phyloP scores from a whole-genome alignment of 2,797 vertebrate genomes.

The Potorous gilbertii region DNA sequence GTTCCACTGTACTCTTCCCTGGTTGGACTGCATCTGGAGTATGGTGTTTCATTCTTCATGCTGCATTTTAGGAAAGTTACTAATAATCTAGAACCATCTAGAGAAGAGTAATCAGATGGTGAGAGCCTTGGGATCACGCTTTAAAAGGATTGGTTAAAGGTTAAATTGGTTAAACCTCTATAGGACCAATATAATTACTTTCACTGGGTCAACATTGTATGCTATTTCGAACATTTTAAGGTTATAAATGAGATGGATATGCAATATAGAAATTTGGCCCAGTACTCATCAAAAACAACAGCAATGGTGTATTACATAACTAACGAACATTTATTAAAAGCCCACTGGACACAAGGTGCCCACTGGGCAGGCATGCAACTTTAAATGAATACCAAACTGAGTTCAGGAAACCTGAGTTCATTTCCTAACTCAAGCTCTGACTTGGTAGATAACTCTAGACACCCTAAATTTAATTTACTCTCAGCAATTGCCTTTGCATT shows the following conservation, averaged over 20 bases:
- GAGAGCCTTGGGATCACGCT: not conserved
- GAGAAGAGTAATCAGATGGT: not conserved
- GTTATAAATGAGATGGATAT: conserved; percentile 11
- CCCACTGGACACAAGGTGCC: not conserved
- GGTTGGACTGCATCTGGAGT: not conserved
- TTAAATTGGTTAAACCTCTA: not conserved
- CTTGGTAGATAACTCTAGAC: conserved; percentile 23
- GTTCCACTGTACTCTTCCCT: not conserved
- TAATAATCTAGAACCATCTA: not conserved
- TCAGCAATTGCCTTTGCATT: conserved; percentile 36
- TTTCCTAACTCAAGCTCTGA: not conserved
- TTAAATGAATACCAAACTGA: not conserved
- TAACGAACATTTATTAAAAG: not conserved
- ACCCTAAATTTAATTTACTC: conserved; percentile 35
- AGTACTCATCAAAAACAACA: not conserved
- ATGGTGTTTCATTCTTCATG: not conserved
- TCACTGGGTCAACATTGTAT: conserved; percentile 22
- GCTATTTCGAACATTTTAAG: conserved; percentile 31
- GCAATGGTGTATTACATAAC: not conserved
- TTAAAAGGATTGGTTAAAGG: not conserved
- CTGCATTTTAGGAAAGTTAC: no score
- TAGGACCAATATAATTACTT: not conserved
- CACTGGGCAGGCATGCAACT: not conserved
- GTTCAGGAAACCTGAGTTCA: not conserved
- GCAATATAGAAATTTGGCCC: not conserved